A percentile compares a stretch with the other conserved stretches of the same genome.
Conservation (phyloP, 2,888 invertebrate species). For the Epiblema foenella region DNA sequence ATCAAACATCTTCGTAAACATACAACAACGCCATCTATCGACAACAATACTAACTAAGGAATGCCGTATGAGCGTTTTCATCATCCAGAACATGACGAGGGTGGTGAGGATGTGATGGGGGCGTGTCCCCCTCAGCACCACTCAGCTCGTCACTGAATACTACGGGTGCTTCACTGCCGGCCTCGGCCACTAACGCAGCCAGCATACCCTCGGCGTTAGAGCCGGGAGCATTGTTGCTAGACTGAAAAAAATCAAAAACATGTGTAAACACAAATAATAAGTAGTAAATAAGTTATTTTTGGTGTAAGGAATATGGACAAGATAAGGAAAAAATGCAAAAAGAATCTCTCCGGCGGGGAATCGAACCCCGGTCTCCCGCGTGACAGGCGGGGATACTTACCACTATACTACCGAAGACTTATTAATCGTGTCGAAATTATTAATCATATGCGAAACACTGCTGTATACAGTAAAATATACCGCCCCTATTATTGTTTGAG, state of each 20-base stretch:
- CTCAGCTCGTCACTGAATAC: conserved; percentile 98
- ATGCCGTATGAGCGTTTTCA: conserved; percentile 96
- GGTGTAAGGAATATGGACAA: neutral
- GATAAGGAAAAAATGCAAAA: conserved; percentile 16
- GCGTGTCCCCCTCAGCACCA: conserved; percentile 65
- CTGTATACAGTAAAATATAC: neutral
- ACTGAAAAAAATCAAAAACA: conserved; percentile 16
- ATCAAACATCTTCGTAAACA: neutral
- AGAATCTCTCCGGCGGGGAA: conserved; percentile 53
- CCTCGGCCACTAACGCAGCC: conserved; percentile 97
- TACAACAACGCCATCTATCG: conserved; percentile 30
- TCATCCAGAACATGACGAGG: conserved; percentile 93
- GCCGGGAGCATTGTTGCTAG: conserved; percentile 75
- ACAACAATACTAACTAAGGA: conserved; percentile 90
- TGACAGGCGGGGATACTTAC: conserved; percentile 49
- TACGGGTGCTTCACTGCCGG: conserved; percentile 95
- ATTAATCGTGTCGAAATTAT: neutral
- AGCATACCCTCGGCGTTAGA: conserved; percentile 91
- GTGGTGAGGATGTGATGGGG: conserved; percentile 86
- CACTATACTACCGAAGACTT: conserved; percentile 42
- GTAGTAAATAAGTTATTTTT: neutral
- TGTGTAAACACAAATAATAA: conserved; percentile 10
- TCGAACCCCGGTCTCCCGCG: conserved; percentile 62
- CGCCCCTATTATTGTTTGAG: no score
- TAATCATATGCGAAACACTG: neutral